phyloP scores from a whole-genome alignment of 2,888 invertebrate species.

The Acanthosepion esculentum region DNA sequence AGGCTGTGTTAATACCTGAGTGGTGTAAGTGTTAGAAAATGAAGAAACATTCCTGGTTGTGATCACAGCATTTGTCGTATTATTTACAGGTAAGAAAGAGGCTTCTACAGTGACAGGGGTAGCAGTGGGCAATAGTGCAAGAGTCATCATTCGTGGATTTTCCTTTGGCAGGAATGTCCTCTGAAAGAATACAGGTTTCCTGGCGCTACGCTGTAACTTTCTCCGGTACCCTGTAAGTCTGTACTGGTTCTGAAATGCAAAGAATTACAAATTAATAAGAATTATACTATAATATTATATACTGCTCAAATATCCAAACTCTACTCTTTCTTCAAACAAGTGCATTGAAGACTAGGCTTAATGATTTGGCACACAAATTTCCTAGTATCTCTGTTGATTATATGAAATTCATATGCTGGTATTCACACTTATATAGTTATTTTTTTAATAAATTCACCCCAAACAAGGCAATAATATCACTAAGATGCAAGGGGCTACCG shows the following conservation, averaged over 20 bases:
- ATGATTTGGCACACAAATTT: too few relatives aligned
- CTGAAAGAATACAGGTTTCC: slow-evolving; percentile 42
- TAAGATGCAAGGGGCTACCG: too few relatives aligned
- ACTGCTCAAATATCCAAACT: too few relatives aligned
- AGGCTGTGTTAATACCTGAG: slow-evolving; percentile 44
- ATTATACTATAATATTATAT: too few relatives aligned
- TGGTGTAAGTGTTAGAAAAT: slow-evolving; percentile 42
- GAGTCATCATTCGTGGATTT: slow-evolving; percentile 44
- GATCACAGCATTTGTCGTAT: slow-evolving; percentile 35
- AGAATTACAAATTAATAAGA: not conserved
- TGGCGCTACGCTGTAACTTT: slow-evolving; percentile 36
- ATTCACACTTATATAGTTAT: too few relatives aligned
- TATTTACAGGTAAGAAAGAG: slow-evolving; percentile 23
- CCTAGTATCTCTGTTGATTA: too few relatives aligned
- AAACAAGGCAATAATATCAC: too few relatives aligned
- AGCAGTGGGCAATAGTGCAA: slow-evolving; percentile 39
- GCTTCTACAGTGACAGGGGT: slow-evolving; percentile 24
- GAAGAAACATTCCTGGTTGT: slow-evolving; percentile 34
- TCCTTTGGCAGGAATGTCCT: slow-evolving; percentile 38
- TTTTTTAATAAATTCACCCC: too few relatives aligned
- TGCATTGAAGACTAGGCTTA: too few relatives aligned
- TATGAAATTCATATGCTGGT: too few relatives aligned
- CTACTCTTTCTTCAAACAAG: too few relatives aligned
- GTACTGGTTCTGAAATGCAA: slow-evolving; percentile 34
- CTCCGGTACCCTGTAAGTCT: not conserved